A percentile compares a stretch with the other conserved stretches of the same genome.
Evolutionary conservation across 2,797 vertebrate genomes (phyloP).

Genomic region (Eurystomus glaucurus): DNA sequence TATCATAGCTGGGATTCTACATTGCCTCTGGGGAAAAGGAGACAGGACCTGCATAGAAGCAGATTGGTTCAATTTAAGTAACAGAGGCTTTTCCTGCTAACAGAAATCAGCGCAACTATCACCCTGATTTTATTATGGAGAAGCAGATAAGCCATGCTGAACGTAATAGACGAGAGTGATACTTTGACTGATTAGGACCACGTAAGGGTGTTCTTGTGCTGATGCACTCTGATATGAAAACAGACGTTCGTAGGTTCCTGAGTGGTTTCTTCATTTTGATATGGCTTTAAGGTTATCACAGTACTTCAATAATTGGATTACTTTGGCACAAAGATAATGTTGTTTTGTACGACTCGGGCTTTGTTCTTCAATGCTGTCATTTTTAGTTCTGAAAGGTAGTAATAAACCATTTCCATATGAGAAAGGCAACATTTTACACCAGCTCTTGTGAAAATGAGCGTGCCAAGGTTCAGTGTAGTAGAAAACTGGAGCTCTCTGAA

Average conservation of each 20-base stretch:
- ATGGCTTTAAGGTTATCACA: constrained; percentile 37
- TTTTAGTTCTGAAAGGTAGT: neutral
- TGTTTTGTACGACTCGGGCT: neutral
- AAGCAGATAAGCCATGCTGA: constrained; percentile 27
- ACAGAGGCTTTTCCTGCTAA: constrained; percentile 13
- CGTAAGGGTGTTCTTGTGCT: constrained; percentile 16
- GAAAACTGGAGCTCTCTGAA: neutral
- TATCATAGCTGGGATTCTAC: constrained; percentile 27
- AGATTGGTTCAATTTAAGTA: constrained; percentile 45
- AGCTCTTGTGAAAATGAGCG: neutral
- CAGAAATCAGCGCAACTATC: constrained; percentile 37
- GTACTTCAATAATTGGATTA: constrained; percentile 35
- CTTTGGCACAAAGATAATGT: neutral
- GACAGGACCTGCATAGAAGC: neutral
- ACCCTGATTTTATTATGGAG: constrained; percentile 37
- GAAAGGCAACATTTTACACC: neutral
- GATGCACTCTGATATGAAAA: neutral
- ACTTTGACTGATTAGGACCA: constrained; percentile 21
- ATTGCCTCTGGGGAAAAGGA: neutral
- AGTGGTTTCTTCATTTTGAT: constrained; percentile 57
- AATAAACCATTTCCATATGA: neutral
- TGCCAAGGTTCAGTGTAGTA: neutral
- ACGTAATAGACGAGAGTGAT: neutral
- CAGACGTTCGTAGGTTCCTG: constrained; percentile 42
- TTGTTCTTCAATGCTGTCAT: constrained; percentile 10